Evolutionary conservation across 2,888 invertebrate species (phyloP).

Genomic region (Scelioninae gen. 1): DNA sequence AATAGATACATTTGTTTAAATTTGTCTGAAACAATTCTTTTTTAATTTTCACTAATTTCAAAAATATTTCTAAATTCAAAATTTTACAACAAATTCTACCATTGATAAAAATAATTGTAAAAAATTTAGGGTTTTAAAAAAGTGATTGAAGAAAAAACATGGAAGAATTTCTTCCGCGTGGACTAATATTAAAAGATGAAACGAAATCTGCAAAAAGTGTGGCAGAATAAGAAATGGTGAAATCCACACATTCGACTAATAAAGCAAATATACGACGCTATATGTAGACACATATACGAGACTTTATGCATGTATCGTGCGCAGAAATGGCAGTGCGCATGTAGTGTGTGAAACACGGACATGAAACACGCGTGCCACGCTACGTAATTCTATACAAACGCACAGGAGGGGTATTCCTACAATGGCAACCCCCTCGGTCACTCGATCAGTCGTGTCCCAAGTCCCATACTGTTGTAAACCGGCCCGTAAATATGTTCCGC

Average conservation of each 20-base stretch:
- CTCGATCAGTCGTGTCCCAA: slow-evolving; percentile 84
- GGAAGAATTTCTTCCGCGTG: too few species aligned
- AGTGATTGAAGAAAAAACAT: too few species aligned
- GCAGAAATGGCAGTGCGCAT: slow-evolving; percentile 32
- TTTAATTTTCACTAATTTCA: too few species aligned
- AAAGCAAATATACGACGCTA: slow-evolving; percentile 2
- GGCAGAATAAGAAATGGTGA: not conserved
- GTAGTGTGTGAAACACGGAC: slow-evolving; percentile 41
- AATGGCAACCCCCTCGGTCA: slow-evolving; percentile 84
- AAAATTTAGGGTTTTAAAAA: too few species aligned
- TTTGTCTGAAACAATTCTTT: too few species aligned
- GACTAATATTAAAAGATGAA: too few species aligned
- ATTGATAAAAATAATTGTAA: too few species aligned
- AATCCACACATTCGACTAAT: not conserved
- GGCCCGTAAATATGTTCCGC: slow-evolving; percentile 70
- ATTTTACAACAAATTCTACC: too few species aligned
- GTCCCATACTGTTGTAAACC: slow-evolving; percentile 79
- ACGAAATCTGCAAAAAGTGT: not conserved
- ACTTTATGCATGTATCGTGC: not conserved
- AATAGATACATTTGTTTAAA: too few species aligned
- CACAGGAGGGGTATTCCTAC: slow-evolving; percentile 81
- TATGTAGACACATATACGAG: slow-evolving; percentile 20
- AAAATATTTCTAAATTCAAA: too few species aligned
- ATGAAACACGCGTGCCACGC: slow-evolving; percentile 60
- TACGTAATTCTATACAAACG: slow-evolving; percentile 81